These are phyloP conservation scores for Crotophaga sulcirostris DNA, from an alignment of 2,113 vertebrate genomes.

Conservation along the genomic window DNA sequence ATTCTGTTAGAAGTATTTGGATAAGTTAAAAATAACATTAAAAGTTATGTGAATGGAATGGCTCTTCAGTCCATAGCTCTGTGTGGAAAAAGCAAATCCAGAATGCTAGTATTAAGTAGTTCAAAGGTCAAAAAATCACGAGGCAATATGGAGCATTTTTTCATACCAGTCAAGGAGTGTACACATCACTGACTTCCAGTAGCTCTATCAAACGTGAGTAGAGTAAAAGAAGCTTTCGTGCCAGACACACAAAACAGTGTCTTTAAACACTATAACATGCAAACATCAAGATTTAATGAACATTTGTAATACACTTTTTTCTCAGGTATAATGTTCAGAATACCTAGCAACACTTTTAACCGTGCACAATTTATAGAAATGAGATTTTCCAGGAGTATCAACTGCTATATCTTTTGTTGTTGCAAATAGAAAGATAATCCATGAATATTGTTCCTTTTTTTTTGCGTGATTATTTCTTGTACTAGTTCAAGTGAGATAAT, in stretches of 20 bases:
- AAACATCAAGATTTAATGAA: not conserved
- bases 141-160: not conserved
- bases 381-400: not conserved
- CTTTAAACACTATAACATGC: not conserved
- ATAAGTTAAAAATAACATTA: not conserved
- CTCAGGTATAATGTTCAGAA: not conserved
- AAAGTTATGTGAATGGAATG: not conserved
- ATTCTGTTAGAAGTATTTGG: not conserved
- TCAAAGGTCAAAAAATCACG: not conserved
- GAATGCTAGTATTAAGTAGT: not conserved
- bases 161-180: not conserved
- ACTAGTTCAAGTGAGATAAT: slow-evolving; percentile 29
- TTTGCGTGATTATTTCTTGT: slow-evolving; percentile 17
- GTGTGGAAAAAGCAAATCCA: not conserved
- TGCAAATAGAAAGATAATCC: not conserved
- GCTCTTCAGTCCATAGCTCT: not conserved
- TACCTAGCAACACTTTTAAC: not conserved
- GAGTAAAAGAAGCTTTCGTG: not conserved
- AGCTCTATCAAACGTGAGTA: not conserved
- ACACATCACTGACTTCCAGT: not conserved
- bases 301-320: not conserved
- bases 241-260: not conserved
- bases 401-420: not conserved
- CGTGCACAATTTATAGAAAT: not conserved
- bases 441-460: not conserved